These are phyloP conservation scores for Ataeniobius toweri DNA, from an alignment of 2,797 vertebrate species.

Conservation along the genomic window DNA sequence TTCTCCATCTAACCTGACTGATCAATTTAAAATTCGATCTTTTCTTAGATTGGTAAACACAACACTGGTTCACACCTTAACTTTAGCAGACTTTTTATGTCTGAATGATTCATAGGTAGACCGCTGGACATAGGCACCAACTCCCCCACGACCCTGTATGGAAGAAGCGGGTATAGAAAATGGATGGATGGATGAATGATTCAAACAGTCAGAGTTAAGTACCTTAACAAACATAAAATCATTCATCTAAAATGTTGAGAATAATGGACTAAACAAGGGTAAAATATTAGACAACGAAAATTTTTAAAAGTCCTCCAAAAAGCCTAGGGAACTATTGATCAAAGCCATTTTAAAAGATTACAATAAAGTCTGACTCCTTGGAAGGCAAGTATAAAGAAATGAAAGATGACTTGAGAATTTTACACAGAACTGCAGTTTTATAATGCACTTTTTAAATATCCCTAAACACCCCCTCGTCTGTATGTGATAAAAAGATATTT, in stretches of 20 bases:
- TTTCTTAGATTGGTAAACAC: too few species aligned
- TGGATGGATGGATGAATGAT: background rate
- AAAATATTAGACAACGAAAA: background rate
- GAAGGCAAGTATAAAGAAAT: background rate
- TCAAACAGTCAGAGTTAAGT: background rate
- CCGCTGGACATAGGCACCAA: too few species aligned
- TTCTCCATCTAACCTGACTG: too few species aligned
- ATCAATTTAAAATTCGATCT: too few species aligned
- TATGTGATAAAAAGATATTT: slow-evolving; percentile 2
- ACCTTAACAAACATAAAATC: background rate
- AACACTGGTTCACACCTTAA: too few species aligned
- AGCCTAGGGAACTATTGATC: background rate
- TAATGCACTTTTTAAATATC: slow-evolving; percentile 5
- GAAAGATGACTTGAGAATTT: background rate
- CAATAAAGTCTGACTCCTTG: background rate
- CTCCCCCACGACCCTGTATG: too few species aligned
- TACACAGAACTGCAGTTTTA: background rate
- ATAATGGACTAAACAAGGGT: background rate
- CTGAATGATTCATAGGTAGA: too few species aligned
- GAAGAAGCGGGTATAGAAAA: too few species aligned
- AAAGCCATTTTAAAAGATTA: background rate
- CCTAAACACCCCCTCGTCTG: background rate
- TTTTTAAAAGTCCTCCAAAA: background rate
- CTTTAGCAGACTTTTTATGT: too few species aligned
- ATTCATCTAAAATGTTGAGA: background rate